These are phyloP conservation scores for Kobus ellipsiprymnus DNA, from an alignment of 2,113 vertebrate species.

Conservation along the genomic window DNA sequence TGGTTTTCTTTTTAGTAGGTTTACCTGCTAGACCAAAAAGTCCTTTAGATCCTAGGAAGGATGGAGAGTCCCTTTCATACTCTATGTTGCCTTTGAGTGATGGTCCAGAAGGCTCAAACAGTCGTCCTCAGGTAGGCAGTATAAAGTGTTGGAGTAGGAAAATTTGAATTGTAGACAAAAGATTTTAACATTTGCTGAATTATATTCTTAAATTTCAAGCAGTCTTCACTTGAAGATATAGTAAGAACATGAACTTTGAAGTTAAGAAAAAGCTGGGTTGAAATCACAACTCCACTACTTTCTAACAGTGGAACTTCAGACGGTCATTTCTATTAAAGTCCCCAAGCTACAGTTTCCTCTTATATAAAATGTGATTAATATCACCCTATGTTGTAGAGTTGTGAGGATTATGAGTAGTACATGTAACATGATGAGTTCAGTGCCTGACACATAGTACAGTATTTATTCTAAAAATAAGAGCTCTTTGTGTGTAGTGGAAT, in stretches of 20 bases:
- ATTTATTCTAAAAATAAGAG: neutral
- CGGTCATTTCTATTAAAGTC: neutral
- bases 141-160: neutral
- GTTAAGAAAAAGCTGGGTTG: neutral
- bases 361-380: neutral
- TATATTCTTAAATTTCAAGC: conserved; percentile 15
- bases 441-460: neutral
- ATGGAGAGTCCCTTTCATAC: conserved; percentile 90
- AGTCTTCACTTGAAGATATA: neutral
- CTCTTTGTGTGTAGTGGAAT: neutral
- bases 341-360: neutral
- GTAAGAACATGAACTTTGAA: neutral
- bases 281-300: neutral
- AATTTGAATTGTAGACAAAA: conserved; percentile 2
- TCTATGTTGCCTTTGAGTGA: conserved; percentile 95
- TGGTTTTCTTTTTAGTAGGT: conserved; percentile 82
- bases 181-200: neutral
- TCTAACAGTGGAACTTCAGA: neutral
- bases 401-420: neutral
- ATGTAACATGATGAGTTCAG: neutral
- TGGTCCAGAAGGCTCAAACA: conserved; percentile 87
- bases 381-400: neutral
- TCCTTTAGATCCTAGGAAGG: conserved; percentile 92
- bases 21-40: conserved; percentile 95
- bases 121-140: conserved; percentile 86